Evolutionary conservation across 2,888 invertebrate genomes (phyloP).

Genomic region (Ormyrus thymus): DNA sequence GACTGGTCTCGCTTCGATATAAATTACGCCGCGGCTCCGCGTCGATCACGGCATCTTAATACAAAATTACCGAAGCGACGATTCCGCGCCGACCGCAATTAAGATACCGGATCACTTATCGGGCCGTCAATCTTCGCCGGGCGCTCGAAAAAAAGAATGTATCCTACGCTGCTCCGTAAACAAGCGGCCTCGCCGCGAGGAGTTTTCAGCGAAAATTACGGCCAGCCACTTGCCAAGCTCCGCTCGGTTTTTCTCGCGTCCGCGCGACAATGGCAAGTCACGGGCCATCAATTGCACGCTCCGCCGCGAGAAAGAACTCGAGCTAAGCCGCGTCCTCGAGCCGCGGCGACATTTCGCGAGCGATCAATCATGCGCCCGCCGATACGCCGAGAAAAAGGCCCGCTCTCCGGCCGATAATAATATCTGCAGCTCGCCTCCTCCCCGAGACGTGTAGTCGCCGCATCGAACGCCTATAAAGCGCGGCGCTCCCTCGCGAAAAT

Average conservation of each 20-base stretch:
- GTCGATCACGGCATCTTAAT: not conserved
- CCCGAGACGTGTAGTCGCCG: conserved; percentile 9
- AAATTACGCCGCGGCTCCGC: not conserved
- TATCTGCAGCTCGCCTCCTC: not conserved
- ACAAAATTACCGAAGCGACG: not conserved
- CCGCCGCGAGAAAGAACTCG: not conserved
- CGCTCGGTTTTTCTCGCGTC: not conserved
- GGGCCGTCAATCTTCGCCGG: not conserved
- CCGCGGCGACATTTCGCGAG: conserved; percentile 1
- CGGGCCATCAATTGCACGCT: conserved; percentile 15
- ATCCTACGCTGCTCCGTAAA: not conserved
- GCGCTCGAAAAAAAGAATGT: too few species aligned
- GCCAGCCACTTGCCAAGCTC: not conserved
- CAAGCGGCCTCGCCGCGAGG: not conserved
- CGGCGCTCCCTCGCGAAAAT: too few species aligned
- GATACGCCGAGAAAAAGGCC: not conserved
- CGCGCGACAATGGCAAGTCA: conserved; percentile 2
- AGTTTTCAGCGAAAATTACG: not conserved
- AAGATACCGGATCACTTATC: not conserved
- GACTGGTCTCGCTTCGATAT: not conserved
- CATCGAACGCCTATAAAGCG: too few species aligned
- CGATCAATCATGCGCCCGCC: conserved; percentile 35
- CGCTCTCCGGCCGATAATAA: not conserved
- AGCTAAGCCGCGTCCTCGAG: not conserved
- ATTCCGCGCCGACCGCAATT: not conserved